These are phyloP conservation scores for Acromyrmex echinatior DNA, from an alignment of 1,140 invertebrate genomes.

Conservation along the genomic window DNA sequence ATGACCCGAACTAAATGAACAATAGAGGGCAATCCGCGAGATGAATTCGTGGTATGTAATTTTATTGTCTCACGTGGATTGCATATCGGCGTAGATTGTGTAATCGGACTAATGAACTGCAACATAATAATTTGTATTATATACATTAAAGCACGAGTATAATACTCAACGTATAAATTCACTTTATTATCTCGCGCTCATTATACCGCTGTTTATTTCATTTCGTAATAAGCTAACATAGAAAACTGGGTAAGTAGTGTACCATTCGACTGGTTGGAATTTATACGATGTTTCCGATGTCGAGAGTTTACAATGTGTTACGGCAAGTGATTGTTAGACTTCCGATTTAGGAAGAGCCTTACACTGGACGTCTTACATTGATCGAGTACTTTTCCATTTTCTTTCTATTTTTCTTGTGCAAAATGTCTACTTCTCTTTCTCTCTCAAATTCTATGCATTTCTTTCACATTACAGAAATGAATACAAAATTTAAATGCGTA, in stretches of 20 bases:
- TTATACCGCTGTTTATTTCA: slow-evolving; percentile 24
- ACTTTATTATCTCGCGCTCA: slow-evolving; percentile 24
- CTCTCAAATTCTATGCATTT: background rate
- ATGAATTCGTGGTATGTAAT: background rate
- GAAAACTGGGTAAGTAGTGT: background rate
- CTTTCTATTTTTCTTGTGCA: background rate
- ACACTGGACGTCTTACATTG: background rate
- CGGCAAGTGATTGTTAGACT: slow-evolving; percentile 3
- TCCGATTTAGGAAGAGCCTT: slow-evolving; percentile 30
- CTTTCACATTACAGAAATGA: background rate
- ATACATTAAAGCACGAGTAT: background rate
- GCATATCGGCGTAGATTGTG: slow-evolving; percentile 13
- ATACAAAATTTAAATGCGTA: background rate
- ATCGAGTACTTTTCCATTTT: slow-evolving; percentile 55
- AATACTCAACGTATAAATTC: slow-evolving; percentile 24
- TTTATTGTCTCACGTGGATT: slow-evolving; percentile 8
- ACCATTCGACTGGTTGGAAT: slow-evolving; percentile 34
- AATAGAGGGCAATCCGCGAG: background rate
- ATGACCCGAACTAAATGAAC: background rate
- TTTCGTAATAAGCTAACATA: background rate
- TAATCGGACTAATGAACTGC: slow-evolving; percentile 33
- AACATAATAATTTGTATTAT: slow-evolving; percentile 4
- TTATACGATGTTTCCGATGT: slow-evolving; percentile 53
- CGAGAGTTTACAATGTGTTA: slow-evolving; percentile 27
- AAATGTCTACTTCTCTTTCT: background rate